Evolutionary conservation across 2,797 vertebrate genomes (phyloP).

Genomic region (Microctenopoma steveboyesi): DNA sequence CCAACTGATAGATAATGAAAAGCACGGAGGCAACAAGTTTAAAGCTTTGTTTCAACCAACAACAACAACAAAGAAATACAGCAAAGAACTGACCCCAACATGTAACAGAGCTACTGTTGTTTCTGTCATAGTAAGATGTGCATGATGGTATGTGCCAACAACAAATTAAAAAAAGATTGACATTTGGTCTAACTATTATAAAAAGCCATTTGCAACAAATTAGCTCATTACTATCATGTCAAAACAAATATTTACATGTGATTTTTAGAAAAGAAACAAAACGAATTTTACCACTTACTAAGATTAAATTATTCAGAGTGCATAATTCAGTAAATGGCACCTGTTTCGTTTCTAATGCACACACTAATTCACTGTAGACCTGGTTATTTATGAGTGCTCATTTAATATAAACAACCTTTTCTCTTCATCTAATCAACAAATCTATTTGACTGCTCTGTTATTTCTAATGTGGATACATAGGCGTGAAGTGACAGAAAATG

Average conservation of each 20-base stretch:
- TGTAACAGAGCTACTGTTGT: conserved; percentile 45
- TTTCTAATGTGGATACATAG: conserved; percentile 18
- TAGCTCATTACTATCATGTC: conserved; percentile 60
- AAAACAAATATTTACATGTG: conserved; percentile 72
- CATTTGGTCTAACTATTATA: conserved; percentile 70
- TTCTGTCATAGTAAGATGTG: conserved; percentile 46
- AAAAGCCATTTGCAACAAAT: conserved; percentile 70
- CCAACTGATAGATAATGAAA: conserved; percentile 27
- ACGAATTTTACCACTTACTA: conserved; percentile 46
- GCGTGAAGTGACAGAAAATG: conserved; percentile 27
- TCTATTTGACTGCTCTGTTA: conserved; percentile 10
- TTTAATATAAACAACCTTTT: conserved; percentile 43
- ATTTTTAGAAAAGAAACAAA: conserved; percentile 26
- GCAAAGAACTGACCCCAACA: conserved; percentile 29
- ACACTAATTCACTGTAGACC: conserved; percentile 47
- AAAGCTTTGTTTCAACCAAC: conserved; percentile 73
- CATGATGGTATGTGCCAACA: conserved; percentile 50
- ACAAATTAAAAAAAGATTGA: conserved; percentile 48
- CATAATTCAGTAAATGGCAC: conserved; percentile 65
- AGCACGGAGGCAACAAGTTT: conserved; percentile 61
- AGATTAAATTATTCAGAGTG: conserved; percentile 63
- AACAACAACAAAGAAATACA: conserved; percentile 43
- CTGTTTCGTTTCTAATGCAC: conserved; percentile 42
- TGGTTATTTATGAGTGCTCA: conserved; percentile 22
- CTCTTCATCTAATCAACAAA: conserved; percentile 41